Base-by-base conservation (phyloP, 2,888 invertebrate genomes). In the Steinernema carpocapsae region DNA sequence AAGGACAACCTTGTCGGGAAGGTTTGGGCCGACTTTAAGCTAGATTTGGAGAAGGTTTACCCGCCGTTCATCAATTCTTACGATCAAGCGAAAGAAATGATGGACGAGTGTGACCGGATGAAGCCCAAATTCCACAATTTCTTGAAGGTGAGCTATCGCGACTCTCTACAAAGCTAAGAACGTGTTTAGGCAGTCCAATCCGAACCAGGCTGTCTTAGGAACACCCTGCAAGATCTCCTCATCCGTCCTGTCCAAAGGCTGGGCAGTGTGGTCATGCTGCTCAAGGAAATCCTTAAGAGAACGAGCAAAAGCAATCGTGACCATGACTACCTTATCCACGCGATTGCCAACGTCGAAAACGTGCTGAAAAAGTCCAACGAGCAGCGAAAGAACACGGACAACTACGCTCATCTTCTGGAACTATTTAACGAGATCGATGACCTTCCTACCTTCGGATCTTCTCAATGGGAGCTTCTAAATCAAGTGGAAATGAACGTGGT, bases 21-120 rank as follows among this genome's bases (percentile, higher is more conserved):
- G 87, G 92, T 96, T 83, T 93, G 96, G 88, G 91, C 94, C 73
- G 92, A 93, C 26, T 71, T 74, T 42, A 76, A 76, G 42, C 72
- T 72, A 6, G 80, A 79, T 19, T 71, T 82, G 71, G 73, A 73
- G 22, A 77, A 74, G 89, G 94, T 95, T 0, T 99, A 99, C 90
- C 97, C 97, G 78, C 95, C 96, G 26, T 99, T 95, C 90, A 93
- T 99, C 74, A 99, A 99, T 90, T 97, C 94, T 90, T 97, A 96
- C 89, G 97, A 97, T 89, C 94, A 94, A 88, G 94, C 95, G 89
- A 95, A 95, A 89, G 94, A 95, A 87, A 93, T 93, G 90, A 91
- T 99, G 88, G 91, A 92, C 85, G 92, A 92, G 87, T 96, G 95
- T 90, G 95, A 95, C 90, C 92, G 92, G 88, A 93, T 92, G 87